A percentile compares a stretch with the other conserved stretches of the same genome.
phyloP scores from a whole-genome alignment of 2,113 vertebrate species.

The Neofelis nebulosa region DNA sequence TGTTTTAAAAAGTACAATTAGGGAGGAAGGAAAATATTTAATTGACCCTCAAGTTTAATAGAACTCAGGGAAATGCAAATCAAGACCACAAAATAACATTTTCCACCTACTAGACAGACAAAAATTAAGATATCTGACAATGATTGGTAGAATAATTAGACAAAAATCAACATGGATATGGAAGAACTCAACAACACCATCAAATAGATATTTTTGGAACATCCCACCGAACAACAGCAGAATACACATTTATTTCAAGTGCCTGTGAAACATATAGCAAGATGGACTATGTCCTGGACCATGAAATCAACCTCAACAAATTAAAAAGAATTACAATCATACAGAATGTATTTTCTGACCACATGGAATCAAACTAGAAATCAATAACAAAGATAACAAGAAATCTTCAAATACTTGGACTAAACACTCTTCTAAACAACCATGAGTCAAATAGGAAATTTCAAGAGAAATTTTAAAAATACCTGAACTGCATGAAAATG shows the following conservation, averaged over 20 bases:
- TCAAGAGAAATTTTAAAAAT: not conserved
- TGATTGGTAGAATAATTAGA: not conserved
- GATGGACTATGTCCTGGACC: not conserved
- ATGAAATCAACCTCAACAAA: not conserved
- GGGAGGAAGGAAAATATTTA: not conserved
- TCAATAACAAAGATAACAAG: not conserved
- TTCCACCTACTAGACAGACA: not conserved
- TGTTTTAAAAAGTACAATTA: not conserved
- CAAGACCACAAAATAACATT: not conserved
- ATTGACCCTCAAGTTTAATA: not conserved
- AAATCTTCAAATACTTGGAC: not conserved
- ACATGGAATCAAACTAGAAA: not conserved
- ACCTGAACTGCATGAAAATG: not conserved
- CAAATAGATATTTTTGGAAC: not conserved
- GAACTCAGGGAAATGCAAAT: slow-evolving; percentile 39
- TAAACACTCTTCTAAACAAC: slow-evolving; percentile 15
- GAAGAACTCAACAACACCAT: not conserved
- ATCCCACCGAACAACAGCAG: not conserved
- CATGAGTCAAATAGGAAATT: not conserved
- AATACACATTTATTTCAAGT: not conserved
- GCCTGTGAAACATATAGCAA: not conserved
- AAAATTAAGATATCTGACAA: not conserved
- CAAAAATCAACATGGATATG: not conserved
- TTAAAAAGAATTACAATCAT: not conserved
- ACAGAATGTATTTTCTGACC: not conserved